Percentiles rank a stretch among this genome's conserved stretches.
phyloP scores from a whole-genome alignment of 2,113 vertebrate species.

The Chloebia gouldiae region DNA sequence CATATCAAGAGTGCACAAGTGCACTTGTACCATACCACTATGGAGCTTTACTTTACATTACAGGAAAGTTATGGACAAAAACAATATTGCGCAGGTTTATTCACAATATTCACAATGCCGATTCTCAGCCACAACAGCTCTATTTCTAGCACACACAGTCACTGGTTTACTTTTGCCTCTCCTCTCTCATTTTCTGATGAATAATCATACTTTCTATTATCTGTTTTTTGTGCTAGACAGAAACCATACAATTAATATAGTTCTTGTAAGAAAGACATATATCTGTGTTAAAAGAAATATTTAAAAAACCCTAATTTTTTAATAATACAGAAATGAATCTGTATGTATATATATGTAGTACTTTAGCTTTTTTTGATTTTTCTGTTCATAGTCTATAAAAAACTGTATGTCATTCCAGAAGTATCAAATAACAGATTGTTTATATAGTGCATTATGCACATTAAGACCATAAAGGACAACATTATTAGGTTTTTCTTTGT shows the following conservation, averaged over 20 bases:
- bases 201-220: not conserved
- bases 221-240: not conserved
- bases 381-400: not conserved
- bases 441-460: not conserved
- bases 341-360: not conserved
- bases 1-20: not conserved
- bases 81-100: not conserved
- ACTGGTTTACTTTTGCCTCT: not conserved
- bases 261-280: not conserved
- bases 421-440: not conserved
- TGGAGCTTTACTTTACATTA: not conserved
- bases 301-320: not conserved
- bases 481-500: not conserved
- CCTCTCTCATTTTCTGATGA: not conserved
- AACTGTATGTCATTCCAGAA: not conserved
- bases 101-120: not conserved
- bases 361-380: not conserved
- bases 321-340: not conserved
- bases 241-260: not conserved
- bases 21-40: accelerated
- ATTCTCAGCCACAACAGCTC: not conserved
- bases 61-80: not conserved
- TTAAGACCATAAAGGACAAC: not conserved
- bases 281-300: not conserved
- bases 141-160: not conserved